These are phyloP conservation scores for Lepidochitona cinerea DNA, from an alignment of 2,888 invertebrate genomes.

Conservation along the genomic window DNA sequence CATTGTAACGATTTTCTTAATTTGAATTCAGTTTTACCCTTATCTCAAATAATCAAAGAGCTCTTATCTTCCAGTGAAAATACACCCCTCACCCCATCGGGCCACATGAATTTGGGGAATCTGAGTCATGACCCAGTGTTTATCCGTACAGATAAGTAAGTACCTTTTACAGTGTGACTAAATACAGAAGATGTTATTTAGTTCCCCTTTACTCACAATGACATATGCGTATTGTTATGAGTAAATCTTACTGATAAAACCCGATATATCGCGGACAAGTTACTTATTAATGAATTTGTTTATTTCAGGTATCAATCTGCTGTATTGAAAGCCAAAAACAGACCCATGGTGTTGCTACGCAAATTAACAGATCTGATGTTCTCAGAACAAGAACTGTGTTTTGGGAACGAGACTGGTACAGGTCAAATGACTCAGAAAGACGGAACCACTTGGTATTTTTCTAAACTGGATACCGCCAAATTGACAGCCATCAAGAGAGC, in stretches of 20 bases:
- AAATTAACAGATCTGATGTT: neutral
- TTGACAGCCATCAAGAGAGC: neutral
- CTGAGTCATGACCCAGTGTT: no score
- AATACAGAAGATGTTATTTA: no score
- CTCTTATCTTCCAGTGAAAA: neutral
- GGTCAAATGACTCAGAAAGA: neutral
- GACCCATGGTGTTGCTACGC: neutral
- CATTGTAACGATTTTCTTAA: no score
- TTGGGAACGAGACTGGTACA: neutral
- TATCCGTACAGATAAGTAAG: neutral
- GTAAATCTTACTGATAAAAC: no score
- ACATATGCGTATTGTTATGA: no score
- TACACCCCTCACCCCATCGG: neutral
- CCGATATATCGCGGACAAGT: no score
- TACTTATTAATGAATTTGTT: no score
- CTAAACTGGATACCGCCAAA: neutral
- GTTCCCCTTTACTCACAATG: no score
- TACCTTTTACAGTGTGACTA: no score
- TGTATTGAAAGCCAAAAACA: neutral
- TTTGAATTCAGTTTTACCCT: no score
- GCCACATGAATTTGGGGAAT: neutral
- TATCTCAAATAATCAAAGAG: no score
- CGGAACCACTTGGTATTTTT: neutral
- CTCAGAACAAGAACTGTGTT: neutral
- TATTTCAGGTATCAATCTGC: neutral